phyloP scores from a whole-genome alignment of 1,140 invertebrate genomes.

The Dufourea novaeangliae region DNA sequence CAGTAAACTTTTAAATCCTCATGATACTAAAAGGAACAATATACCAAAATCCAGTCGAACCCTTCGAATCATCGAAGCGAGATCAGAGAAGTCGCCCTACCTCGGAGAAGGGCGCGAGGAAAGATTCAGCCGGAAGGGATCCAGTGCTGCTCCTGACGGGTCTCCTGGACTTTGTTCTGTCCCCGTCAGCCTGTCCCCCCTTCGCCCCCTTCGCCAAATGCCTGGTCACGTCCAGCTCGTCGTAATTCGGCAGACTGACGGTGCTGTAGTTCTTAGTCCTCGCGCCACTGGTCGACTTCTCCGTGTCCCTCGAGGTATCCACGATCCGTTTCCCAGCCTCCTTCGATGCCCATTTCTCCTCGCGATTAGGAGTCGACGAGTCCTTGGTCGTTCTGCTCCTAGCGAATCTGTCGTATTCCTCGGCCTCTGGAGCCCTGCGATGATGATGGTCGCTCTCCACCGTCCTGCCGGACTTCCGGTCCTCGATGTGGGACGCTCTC shows the following conservation, averaged over 20 bases:
- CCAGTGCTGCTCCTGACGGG: constrained; percentile 65
- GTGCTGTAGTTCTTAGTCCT: constrained; percentile 79
- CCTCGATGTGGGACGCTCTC: constrained; percentile 51
- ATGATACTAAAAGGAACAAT: too few species aligned
- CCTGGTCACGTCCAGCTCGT: constrained; percentile 72
- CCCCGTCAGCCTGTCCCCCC: constrained; percentile 18
- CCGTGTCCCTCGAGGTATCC: constrained; percentile 33
- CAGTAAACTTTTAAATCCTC: too few species aligned
- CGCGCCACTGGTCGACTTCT: constrained; percentile 47
- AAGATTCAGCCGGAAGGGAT: constrained; percentile 64
- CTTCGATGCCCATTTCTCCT: constrained; percentile 46
- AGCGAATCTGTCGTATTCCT: constrained; percentile 71
- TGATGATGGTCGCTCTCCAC: constrained; percentile 42
- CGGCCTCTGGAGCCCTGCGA: constrained; percentile 57
- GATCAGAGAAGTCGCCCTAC: constrained; percentile 3
- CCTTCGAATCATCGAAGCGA: neutral
- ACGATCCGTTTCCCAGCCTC: constrained; percentile 36
- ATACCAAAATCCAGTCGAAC: too few species aligned
- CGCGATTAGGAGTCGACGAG: constrained; percentile 63
- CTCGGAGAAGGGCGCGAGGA: constrained; percentile 62
- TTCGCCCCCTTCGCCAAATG: constrained; percentile 47
- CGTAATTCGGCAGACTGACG: constrained; percentile 82
- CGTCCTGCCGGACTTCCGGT: constrained; percentile 52
- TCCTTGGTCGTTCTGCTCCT: constrained; percentile 63
- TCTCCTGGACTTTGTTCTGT: constrained; percentile 47